A percentile compares a stretch with the other conserved stretches of the same genome.
These are phyloP conservation scores for Drosophila ananassae DNA, from an alignment of 1,140 invertebrate species.

Conservation along the genomic window DNA sequence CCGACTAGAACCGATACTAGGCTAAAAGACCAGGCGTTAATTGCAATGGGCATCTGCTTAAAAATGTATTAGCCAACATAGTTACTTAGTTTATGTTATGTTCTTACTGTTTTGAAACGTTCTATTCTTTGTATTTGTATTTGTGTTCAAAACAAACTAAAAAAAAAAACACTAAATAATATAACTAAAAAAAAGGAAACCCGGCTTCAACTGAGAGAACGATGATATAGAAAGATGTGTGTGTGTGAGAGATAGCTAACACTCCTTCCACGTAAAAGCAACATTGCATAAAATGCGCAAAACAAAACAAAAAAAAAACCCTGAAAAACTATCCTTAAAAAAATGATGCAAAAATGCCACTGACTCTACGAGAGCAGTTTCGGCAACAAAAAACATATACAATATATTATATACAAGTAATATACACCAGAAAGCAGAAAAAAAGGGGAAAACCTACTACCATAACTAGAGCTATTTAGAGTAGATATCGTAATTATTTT, in stretches of 20 bases:
- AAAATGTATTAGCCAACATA: slow-evolving; percentile 64
- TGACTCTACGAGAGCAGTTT: slow-evolving; percentile 55
- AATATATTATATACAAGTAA: slow-evolving; percentile 54
- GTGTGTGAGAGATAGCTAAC: slow-evolving; percentile 59
- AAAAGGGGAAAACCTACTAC: slow-evolving; percentile 19
- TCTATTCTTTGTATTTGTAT: slow-evolving; percentile 49
- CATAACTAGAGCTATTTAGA: slow-evolving; percentile 49
- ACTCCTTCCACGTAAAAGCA: slow-evolving; percentile 79
- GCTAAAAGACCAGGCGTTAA: slow-evolving; percentile 26
- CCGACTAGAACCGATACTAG: slow-evolving; percentile 35
- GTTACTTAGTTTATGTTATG: slow-evolving; percentile 52
- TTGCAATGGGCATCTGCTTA: slow-evolving; percentile 41
- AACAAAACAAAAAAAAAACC: slow-evolving; percentile 37
- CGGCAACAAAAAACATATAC: slow-evolving; percentile 57
- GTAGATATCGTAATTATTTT: slow-evolving; percentile 60
- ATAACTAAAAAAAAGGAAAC: neutral
- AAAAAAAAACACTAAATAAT: slow-evolving; percentile 14
- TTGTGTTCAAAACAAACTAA: slow-evolving; percentile 5
- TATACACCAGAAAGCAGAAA: slow-evolving; percentile 41
- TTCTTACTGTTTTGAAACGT: slow-evolving; percentile 39
- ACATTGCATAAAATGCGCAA: slow-evolving; percentile 79
- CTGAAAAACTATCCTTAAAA: slow-evolving; percentile 23
- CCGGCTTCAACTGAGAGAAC: slow-evolving; percentile 29
- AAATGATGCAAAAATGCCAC: slow-evolving; percentile 48
- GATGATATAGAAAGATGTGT: slow-evolving; percentile 18